A percentile compares a stretch with the other conserved stretches of the same genome.
Evolutionary conservation across 2,797 vertebrate species (phyloP).

Genomic region (Rhynchonycteris naso): DNA sequence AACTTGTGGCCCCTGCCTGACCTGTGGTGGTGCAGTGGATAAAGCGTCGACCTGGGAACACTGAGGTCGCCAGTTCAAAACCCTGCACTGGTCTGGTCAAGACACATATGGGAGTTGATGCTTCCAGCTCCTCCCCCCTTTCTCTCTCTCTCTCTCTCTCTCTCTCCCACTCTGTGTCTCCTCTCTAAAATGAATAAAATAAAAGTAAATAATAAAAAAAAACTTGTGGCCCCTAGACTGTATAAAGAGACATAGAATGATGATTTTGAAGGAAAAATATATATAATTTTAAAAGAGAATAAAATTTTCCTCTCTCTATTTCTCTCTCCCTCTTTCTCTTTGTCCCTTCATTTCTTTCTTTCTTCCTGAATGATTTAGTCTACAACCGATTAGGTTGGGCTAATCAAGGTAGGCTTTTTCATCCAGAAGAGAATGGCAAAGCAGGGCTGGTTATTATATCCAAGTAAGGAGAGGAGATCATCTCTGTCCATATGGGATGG

Average conservation of each 20-base stretch:
- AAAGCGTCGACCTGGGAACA: no score
- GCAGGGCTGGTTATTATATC: not conserved
- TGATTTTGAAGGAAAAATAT: not conserved
- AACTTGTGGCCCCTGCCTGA: not conserved
- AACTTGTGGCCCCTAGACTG: not conserved
- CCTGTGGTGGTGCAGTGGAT: no score
- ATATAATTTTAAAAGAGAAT: no score
- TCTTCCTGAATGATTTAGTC: not conserved
- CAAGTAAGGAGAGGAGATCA: not conserved
- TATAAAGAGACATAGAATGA: not conserved
- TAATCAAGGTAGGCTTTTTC: not conserved
- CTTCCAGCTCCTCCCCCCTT: no score
- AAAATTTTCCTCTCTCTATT: not conserved
- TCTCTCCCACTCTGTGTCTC: no score
- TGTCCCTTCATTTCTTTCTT: not conserved
- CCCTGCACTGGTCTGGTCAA: no score
- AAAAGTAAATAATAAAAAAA: no score
- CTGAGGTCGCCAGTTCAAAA: no score
- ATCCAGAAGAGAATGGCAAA: not conserved
- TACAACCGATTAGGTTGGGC: not conserved
- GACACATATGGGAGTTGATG: no score
- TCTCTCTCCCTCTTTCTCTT: not conserved
- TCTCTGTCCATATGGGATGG: not conserved
- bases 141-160: no score
- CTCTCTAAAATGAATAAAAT: no score